Evolutionary conservation across 2,113 vertebrate genomes (phyloP).

Genomic region (Thomomys bottae): DNA sequence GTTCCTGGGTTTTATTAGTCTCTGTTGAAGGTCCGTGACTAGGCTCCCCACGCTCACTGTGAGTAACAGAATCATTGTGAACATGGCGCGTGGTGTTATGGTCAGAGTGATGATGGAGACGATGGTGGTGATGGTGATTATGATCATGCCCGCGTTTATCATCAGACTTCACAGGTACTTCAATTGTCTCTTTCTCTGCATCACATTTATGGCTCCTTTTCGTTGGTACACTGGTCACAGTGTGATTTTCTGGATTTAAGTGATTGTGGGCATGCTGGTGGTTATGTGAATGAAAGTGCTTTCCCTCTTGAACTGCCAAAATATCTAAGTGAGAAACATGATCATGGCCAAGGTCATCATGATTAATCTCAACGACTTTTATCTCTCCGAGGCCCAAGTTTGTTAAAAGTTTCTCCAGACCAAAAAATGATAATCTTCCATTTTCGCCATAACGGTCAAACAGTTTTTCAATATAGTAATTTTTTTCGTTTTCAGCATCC

Average conservation of each 20-base stretch:
- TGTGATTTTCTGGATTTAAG: conserved; percentile 83
- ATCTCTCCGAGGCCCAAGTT: conserved; percentile 96
- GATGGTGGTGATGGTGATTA: conserved; percentile 79
- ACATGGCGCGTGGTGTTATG: conserved; percentile 81
- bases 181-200: conserved; percentile 74
- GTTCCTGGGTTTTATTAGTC: conserved; percentile 86
- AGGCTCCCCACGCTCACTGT: conserved; percentile 79
- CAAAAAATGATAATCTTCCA: conserved; percentile 93
- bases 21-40: conserved; percentile 82
- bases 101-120: conserved; percentile 78
- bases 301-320: conserved; percentile 92
- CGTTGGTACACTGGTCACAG: conserved; percentile 60
- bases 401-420: conserved; percentile 93
- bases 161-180: conserved; percentile 71
- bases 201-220: conserved; percentile 83
- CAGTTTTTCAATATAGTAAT: conserved; percentile 95
- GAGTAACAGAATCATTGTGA: conserved; percentile 77
- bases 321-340: conserved; percentile 95
- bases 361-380: conserved; percentile 91
- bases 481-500: conserved; percentile 91
- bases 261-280: conserved; percentile 81
- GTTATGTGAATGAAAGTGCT: conserved; percentile 88
- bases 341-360: conserved; percentile 95
- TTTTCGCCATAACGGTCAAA: conserved; percentile 94
- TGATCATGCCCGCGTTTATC: conserved; percentile 74